Base-by-base conservation (phyloP, 2,113 vertebrate species). In the Grammomys surdaster region DNA sequence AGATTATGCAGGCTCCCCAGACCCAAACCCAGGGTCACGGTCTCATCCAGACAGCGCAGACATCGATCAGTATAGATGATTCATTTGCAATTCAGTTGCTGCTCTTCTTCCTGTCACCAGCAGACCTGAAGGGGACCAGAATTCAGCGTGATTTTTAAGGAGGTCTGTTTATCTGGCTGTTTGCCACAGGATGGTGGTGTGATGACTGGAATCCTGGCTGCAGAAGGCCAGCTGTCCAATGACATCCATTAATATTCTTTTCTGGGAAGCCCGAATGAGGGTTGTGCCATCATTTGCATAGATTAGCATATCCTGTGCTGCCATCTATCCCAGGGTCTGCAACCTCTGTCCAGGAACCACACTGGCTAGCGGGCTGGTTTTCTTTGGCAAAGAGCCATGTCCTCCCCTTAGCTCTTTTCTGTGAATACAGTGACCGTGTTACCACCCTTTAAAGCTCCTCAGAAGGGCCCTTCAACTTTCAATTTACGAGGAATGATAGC, bases 251-350 rank as follows among this genome's bases (percentile, higher is more conserved):
- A 80, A 82, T 67, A 82, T 43, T 88, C 51, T 91, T 94, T 94
- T 65, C 88, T 93, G 76, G 89, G 67, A 77, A 60, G 60, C 8
- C 60, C 17, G 36, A 60, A 60, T 43, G 14, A 24, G 10, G 10
- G 26, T 28, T 12, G 73, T 73, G 92, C 13, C 60, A 33, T 46
- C 63, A 90, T 97, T 94, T 97, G 92, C 96, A 96, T 96, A 89
- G 31, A 95, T 95, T 95, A 94, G 95, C 96, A 94, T 94, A 90
- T 14, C 36, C 54, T 26, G 14, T n/a, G 24, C 92, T 73, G 78
- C 88, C 91, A 60, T 94, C 80, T 86, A 17, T 60, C 78, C 58
- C 24, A 8, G 82, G 80, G 46, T 89, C 92, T 87, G 24, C 56
- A 84, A 84, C 84, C 90, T 84, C 60, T 93, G 77, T 58, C 76